Conservation (phyloP, 2,797 vertebrate genomes). For the Centroberyx gerrardi region DNA sequence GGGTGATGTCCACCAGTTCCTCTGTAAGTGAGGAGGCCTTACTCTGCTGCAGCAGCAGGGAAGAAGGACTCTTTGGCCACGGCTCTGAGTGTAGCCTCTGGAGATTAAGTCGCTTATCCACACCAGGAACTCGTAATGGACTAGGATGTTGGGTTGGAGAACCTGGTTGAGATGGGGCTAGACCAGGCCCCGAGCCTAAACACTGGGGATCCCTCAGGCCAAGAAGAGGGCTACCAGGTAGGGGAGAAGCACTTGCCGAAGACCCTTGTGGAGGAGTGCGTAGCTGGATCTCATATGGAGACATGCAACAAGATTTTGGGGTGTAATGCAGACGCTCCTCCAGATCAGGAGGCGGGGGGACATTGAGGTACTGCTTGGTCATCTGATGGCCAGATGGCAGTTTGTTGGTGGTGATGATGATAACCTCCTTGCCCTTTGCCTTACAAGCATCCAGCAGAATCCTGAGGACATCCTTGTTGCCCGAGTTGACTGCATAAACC, state of each 20-base stretch:
- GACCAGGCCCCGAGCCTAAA: constrained; percentile 38
- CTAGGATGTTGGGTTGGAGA: constrained; percentile 78
- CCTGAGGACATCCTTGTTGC: constrained; percentile 86
- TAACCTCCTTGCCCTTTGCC: constrained; percentile 92
- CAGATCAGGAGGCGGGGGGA: constrained; percentile 85
- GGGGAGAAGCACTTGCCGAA: constrained; percentile 61
- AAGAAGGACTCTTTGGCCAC: constrained; percentile 84
- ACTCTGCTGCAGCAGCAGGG: constrained; percentile 84
- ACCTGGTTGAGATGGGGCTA: constrained; percentile 69
- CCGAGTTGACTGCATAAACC: constrained; percentile 89
- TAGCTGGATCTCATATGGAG: constrained; percentile 84
- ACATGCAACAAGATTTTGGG: constrained; percentile 73
- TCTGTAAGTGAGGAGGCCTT: constrained; percentile 87
- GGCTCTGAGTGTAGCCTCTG: constrained; percentile 84
- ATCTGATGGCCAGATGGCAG: constrained; percentile 87
- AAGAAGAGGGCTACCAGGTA: constrained; percentile 70
- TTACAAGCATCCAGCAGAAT: constrained; percentile 90
- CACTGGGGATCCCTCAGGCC: constrained; percentile 79
- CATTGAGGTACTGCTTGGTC: constrained; percentile 91
- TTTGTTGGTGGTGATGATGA: constrained; percentile 92
- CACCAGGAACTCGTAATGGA: constrained; percentile 64
- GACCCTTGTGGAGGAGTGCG: constrained; percentile 70
- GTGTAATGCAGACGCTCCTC: constrained; percentile 76
- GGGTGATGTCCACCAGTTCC: constrained; percentile 81
- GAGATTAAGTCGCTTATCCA: constrained; percentile 79